Percentiles rank a stretch among this genome's conserved stretches.
phyloP scores from a whole-genome alignment of 1,140 invertebrate species.

The Samia ricini region DNA sequence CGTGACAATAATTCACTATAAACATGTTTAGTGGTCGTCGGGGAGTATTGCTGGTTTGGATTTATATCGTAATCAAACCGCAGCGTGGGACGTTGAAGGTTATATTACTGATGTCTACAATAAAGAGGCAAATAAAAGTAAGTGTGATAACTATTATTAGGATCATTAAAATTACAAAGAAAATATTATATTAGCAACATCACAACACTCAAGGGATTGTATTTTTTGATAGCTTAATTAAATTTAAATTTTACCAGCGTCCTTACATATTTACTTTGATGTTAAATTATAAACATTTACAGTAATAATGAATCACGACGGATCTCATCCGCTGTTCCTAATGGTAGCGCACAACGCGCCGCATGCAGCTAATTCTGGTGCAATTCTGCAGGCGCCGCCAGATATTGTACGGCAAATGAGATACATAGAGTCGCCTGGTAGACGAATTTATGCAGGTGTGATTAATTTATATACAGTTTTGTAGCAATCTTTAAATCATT shows the following conservation, averaged over 20 bases:
- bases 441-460: slow-evolving; percentile 88
- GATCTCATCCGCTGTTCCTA: slow-evolving; percentile 84
- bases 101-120: slow-evolving; percentile 90
- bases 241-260: neutral
- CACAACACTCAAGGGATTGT: too few relatives aligned
- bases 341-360: slow-evolving; percentile 88
- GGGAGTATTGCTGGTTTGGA: slow-evolving; percentile 79
- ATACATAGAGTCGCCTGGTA: slow-evolving; percentile 85
- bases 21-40: neutral
- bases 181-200: too few relatives aligned
- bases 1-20: neutral
- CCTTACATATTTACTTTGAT: neutral
- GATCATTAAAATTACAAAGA: too few relatives aligned
- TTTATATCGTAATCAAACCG: slow-evolving; percentile 79
- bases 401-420: slow-evolving; percentile 85
- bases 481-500: too few relatives aligned
- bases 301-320: slow-evolving; percentile 83
- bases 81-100: slow-evolving; percentile 78
- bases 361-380: slow-evolving; percentile 84
- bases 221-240: neutral
- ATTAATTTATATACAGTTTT: neutral
- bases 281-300: neutral
- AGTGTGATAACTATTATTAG: slow-evolving; percentile 2
- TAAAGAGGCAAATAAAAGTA: slow-evolving; percentile 80
- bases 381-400: slow-evolving; percentile 87